Conservation (phyloP, 2,113 vertebrate species). For the Bubo scandiacus region DNA sequence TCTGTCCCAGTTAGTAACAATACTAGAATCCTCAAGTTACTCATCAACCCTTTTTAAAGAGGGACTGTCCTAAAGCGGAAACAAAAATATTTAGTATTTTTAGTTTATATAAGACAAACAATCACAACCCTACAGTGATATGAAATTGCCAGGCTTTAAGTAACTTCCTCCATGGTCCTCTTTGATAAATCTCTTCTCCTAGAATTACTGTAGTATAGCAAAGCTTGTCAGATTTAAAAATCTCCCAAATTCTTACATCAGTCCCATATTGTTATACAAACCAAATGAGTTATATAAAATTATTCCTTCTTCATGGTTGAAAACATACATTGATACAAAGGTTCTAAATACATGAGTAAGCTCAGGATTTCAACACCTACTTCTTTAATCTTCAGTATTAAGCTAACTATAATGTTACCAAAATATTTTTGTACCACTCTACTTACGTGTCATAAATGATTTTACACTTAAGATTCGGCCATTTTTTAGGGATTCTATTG, state of each 20-base stretch:
- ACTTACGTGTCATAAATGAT: slow-evolving; percentile 79
- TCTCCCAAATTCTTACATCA: background rate
- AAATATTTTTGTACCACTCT: background rate
- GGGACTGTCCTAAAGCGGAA: background rate
- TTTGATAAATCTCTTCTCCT: background rate
- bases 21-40: background rate
- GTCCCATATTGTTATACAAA: background rate
- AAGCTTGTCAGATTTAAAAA: background rate
- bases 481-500: slow-evolving; percentile 74
- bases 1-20: background rate
- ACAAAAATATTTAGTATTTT: background rate
- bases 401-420: background rate
- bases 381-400: background rate
- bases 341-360: background rate
- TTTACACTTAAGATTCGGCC: slow-evolving; percentile 65
- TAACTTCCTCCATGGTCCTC: background rate
- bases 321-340: background rate
- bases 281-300: background rate
- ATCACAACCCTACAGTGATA: background rate
- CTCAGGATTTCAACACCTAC: background rate
- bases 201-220: background rate
- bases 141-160: background rate
- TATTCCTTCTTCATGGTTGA: background rate
- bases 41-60: background rate
- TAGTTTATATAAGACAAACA: background rate